Conservation (phyloP, 2,113 vertebrate species). For the Hemiscyllium ocellatum region DNA sequence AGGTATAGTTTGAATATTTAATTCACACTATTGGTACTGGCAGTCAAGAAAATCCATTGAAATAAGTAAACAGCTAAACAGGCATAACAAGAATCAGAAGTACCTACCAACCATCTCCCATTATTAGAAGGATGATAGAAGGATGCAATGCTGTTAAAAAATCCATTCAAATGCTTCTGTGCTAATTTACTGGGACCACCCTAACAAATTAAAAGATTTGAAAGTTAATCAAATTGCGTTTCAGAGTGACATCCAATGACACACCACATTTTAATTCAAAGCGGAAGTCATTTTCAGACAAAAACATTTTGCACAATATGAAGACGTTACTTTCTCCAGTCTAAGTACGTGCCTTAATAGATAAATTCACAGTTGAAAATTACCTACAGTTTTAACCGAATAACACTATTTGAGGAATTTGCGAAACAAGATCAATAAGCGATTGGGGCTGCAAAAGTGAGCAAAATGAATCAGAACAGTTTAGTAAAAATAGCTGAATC, state of each 20-base stretch:
- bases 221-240: neutral
- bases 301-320: neutral
- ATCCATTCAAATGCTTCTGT: slow-evolving; percentile 82
- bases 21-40: neutral
- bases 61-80: neutral
- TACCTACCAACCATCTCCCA: slow-evolving; percentile 92
- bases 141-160: slow-evolving; percentile 91
- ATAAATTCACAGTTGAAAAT: neutral
- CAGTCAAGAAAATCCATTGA: neutral
- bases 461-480: neutral
- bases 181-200: slow-evolving; percentile 89
- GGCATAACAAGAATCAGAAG: neutral
- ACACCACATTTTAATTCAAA: neutral
- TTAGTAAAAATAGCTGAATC: neutral
- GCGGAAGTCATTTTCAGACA: neutral
- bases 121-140: slow-evolving; percentile 97
- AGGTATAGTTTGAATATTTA: neutral
- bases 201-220: slow-evolving; percentile 53
- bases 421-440: neutral
- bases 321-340: neutral
- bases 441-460: neutral
- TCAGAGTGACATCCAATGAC: neutral
- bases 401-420: neutral
- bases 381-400: neutral
- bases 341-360: neutral